phyloP scores from a whole-genome alignment of 2,797 vertebrate genomes.

The Australoheros facetus region DNA sequence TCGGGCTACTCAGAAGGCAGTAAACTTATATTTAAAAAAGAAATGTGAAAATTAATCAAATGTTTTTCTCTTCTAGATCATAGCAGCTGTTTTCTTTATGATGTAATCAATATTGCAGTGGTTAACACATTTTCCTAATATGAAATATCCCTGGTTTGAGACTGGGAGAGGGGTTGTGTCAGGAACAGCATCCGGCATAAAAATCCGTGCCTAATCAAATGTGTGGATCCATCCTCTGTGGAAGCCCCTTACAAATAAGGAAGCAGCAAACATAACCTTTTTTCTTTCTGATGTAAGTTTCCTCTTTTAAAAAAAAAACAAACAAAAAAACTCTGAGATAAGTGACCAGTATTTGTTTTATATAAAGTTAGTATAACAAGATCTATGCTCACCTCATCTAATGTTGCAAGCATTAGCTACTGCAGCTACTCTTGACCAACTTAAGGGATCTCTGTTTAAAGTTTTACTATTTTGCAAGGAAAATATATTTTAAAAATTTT shows the following conservation, averaged over 20 bases:
- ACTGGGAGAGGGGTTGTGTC: not conserved
- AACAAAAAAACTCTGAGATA: not conserved
- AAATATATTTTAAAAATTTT: not conserved
- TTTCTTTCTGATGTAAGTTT: not conserved
- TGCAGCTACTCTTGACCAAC: not conserved
- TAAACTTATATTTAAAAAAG: not conserved
- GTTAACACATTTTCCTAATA: not conserved
- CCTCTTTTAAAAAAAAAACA: not conserved
- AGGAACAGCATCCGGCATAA: not conserved
- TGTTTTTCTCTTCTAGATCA: not conserved
- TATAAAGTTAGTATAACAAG: not conserved
- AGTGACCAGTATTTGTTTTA: not conserved
- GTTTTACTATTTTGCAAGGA: not conserved
- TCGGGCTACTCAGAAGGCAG: not conserved
- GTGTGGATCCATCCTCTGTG: not conserved
- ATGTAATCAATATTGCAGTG: not conserved
- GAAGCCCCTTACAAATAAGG: not conserved
- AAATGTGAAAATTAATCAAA: not conserved
- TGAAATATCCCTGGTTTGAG: not conserved
- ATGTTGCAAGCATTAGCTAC: not conserved
- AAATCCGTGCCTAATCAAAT: not conserved
- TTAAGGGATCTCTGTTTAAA: not conserved
- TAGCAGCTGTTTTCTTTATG: accelerated
- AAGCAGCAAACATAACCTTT: not conserved
- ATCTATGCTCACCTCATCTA: too few species aligned